Evolutionary conservation across 2,797 vertebrate species (phyloP), one percentile per base, ranked within the genome.

Genomic region (Discoglossus pictus): DNA sequence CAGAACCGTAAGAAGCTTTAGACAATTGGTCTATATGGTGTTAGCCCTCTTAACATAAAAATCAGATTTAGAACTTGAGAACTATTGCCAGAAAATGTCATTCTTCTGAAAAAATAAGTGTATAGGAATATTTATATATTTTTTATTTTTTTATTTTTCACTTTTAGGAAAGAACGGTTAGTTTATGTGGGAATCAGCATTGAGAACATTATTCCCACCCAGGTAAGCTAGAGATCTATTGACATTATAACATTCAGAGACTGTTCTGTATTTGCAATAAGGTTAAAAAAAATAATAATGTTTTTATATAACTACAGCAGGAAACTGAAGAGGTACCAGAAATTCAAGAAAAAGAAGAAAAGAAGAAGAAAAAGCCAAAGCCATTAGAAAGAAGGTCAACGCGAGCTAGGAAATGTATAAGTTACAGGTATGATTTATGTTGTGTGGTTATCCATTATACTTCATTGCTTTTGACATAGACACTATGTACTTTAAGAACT

Each of bases 141-240:
- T 27, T 42, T 0, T 56, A 7, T 11, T 27, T 24, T n/a, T 55
- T 61, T 52, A 75, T 67, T 61, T 73, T 58, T 70, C n/a, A n/a
- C 76, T 59, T 74, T 52, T 82, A 91, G 89, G 78, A 91, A 97
- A 85, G 96, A 99, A 76, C 90, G 96, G 2, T 83, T 98, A 82
- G 96, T 98, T 38, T 99, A 98, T 1, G 96, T 99, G 54, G 97
- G 97, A 38, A 98, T 99, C 87, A 99, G 95, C 36, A 94, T 98
- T 68, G 97, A 98, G 84, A 99, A 99, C 89, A 99, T 99, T 82
- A 98, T 99, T 77, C 94, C 94, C 13, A 93, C 96, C 12, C 84
- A 93, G 39, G 96, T 98, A 83, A 90, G 94, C 80, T 43, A 35
- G n/a, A 4, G 27, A 31, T 31, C 27, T 31, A 8, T 8, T 4